These are phyloP conservation scores for Epizoanthus fatuus DNA, from an alignment of 92 coral and sea anemone genomes.

Conservation along the genomic window DNA sequence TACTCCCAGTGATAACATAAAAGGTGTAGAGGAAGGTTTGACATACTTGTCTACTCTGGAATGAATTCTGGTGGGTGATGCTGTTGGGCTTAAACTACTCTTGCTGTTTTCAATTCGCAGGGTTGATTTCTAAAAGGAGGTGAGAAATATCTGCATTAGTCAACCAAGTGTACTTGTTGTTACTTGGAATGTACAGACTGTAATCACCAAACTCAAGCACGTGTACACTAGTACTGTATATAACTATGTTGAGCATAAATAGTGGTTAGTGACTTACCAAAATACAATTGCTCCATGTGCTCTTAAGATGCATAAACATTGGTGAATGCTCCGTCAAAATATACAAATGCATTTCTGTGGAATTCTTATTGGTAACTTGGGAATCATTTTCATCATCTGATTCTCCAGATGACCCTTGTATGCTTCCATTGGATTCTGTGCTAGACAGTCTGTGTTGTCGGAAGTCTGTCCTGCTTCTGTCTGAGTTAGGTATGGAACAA, in stretches of 20 bases:
- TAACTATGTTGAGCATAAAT: not conserved
- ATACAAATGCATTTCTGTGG: slow-evolving; percentile 79
- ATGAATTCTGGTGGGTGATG: slow-evolving; percentile 46
- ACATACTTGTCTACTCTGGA: slow-evolving; percentile 86
- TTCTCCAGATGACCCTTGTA: slow-evolving; percentile 33
- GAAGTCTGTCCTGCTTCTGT: not conserved
- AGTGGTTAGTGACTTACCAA: slow-evolving; percentile 74
- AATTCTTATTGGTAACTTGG: not conserved
- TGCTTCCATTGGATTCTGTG: slow-evolving; percentile 42
- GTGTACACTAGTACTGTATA: no score
- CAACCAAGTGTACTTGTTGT: no score
- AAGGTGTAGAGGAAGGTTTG: not conserved
- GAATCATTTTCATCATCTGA: slow-evolving; percentile 52
- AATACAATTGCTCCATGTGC: slow-evolving; percentile 97
- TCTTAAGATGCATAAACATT: slow-evolving; percentile 90
- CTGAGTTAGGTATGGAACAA: not conserved
- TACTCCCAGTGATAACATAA: not conserved
- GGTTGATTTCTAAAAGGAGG: slow-evolving; percentile 77
- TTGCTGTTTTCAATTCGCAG: slow-evolving; percentile 54
- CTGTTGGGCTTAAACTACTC: slow-evolving; percentile 47
- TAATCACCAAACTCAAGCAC: no score
- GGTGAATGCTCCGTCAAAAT: slow-evolving; percentile 84
- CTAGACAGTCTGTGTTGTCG: slow-evolving; percentile 36
- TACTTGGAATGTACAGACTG: not conserved
- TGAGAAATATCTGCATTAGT: no score